These are phyloP conservation scores for Spicauda simplicius DNA, from an alignment of 2,888 invertebrate genomes.

Conservation along the genomic window DNA sequence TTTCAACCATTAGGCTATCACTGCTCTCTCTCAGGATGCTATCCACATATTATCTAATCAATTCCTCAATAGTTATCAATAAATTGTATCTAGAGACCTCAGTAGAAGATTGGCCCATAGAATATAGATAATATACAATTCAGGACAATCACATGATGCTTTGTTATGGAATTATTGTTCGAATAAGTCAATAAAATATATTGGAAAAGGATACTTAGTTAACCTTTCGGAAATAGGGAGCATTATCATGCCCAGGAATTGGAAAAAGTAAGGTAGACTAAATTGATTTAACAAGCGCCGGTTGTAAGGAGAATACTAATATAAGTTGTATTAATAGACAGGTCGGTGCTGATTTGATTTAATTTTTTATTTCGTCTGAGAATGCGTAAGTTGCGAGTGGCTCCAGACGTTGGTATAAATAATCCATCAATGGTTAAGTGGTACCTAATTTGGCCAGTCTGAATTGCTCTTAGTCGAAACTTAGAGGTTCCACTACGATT, in stretches of 20 bases:
- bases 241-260: neutral
- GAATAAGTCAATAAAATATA: no score
- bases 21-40: no score
- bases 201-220: constrained; percentile 2
- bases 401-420: no score
- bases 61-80: neutral
- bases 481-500: no score
- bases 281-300: neutral
- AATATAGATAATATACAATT: neutral
- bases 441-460: neutral
- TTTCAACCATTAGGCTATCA: no score
- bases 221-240: neutral
- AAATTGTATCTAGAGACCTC: neutral
- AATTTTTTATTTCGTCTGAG: neutral
- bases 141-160: neutral
- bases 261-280: neutral
- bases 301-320: neutral
- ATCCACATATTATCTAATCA: neutral
- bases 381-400: neutral
- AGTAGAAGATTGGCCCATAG: neutral
- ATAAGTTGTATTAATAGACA: neutral
- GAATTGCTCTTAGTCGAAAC: neutral
- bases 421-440: neutral
- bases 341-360: neutral
- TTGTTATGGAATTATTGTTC: neutral